These are phyloP conservation scores for Poecile atricapillus DNA, from an alignment of 2,113 vertebrate species.

Conservation along the genomic window DNA sequence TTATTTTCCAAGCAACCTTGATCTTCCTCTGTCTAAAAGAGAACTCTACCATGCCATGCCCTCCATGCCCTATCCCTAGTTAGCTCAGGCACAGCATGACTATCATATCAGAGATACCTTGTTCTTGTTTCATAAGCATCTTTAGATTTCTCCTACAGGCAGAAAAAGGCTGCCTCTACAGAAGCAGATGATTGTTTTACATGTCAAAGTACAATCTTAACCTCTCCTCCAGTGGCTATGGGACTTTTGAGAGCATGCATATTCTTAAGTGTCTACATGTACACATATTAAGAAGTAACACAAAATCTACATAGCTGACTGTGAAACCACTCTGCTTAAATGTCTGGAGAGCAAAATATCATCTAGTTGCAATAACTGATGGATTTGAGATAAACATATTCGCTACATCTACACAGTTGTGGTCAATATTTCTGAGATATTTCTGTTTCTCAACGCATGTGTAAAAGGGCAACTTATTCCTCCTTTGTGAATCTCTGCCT, in stretches of 20 bases:
- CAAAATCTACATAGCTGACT: not conserved
- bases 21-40: not conserved
- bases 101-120: not conserved
- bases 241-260: not conserved
- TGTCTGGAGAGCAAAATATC: not conserved
- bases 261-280: not conserved
- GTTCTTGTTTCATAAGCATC: not conserved
- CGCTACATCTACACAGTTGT: not conserved
- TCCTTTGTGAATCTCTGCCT: not conserved
- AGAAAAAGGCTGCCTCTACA: not conserved
- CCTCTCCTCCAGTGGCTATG: not conserved
- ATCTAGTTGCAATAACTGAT: not conserved
- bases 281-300: not conserved
- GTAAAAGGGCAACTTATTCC: not conserved
- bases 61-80: not conserved
- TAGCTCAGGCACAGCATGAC: not conserved
- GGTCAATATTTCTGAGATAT: not conserved
- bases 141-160: not conserved
- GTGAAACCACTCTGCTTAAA: not conserved
- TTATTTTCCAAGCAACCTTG: not conserved
- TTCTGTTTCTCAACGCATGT: not conserved
- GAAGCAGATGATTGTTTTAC: not conserved
- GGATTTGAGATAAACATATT: not conserved
- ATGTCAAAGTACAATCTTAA: not conserved
- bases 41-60: not conserved